A percentile compares a stretch with the other conserved stretches of the same genome.
These are phyloP conservation scores for Pangasius sanitwongsei DNA, from an alignment of 2,797 vertebrate species.

Conservation along the genomic window DNA sequence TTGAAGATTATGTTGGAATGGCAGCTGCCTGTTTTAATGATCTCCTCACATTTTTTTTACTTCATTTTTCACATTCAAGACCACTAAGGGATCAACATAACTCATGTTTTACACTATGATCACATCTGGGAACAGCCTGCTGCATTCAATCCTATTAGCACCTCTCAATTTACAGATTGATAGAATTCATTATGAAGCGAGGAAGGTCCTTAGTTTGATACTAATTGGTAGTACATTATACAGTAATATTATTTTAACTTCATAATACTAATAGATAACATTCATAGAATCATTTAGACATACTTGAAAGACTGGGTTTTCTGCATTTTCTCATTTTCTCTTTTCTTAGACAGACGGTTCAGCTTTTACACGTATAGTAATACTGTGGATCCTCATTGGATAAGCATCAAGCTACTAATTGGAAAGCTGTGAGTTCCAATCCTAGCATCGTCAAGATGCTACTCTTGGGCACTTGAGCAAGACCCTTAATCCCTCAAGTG, in stretches of 20 bases:
- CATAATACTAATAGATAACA: not conserved
- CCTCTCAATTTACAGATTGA: constrained; percentile 17
- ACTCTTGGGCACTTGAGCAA: not conserved
- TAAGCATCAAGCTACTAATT: not conserved
- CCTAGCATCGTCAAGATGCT: not conserved
- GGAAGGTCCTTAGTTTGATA: not conserved
- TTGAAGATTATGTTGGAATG: constrained; percentile 32
- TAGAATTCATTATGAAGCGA: not conserved
- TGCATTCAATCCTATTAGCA: constrained; percentile 24
- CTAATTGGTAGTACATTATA: not conserved
- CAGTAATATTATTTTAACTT: not conserved
- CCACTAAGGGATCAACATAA: not conserved
- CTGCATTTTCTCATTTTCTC: not conserved
- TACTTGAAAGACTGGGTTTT: not conserved
- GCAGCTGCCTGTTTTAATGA: constrained; percentile 38
- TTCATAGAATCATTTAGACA: not conserved
- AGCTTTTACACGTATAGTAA: not conserved
- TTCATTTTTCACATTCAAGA: not conserved
- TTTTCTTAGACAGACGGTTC: not conserved
- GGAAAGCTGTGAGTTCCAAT: not conserved
- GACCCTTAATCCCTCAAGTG: not conserved
- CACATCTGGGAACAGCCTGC: constrained; percentile 2
- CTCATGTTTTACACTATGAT: constrained; percentile 19
- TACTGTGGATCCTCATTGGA: not conserved
- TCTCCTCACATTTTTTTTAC: not conserved